Evolutionary conservation across 2,797 vertebrate genomes (phyloP), one percentile per base, ranked within the genome.

Genomic region (Syndactyla subalaris): DNA sequence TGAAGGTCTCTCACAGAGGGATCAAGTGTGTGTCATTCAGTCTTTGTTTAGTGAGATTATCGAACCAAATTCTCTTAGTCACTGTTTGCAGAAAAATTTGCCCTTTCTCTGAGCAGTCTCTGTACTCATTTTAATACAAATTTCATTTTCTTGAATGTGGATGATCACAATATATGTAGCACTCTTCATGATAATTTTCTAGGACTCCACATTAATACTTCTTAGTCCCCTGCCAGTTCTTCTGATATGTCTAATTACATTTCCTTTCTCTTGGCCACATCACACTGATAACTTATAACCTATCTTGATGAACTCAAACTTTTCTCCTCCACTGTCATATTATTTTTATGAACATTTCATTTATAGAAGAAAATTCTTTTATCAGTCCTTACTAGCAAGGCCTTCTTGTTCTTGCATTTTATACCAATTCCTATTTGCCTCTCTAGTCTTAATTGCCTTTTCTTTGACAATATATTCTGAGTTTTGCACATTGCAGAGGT

Each of bases 61-160:
- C 74, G 91, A 85, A 91, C 49, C 9, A 65, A 32, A 46, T 61
- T 82, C 91, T 74, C 26, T 83, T 92, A 85, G 85, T 83, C 85
- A 95, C 6, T 91, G 67, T 94, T 95, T 83, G 55, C 66, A 91
- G 72, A 88, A 95, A 93, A 84, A 71, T 83, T 82, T 93, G 80
- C 68, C 63, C 72, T 93, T 95, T 91, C 54, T 80, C 49, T 54
- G 22, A 85, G 66, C 6, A 45, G 49, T 46, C 32, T 92, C 68
- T 73, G 45, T 51, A 43, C 14, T 67, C 27, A 10, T 83, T 85
- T 57, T 65, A 83, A 80, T 46, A 89, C 4, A 65, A 93, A 85
- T 65, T 74, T 55, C 7, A 4, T 80, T 91, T 88, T 88, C 62
- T 58, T 51, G 22, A 72, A 58, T 1, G 6, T 24, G 32, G 36